Conservation (phyloP, 92 coral and sea anemone species). For the Metridium senile region DNA sequence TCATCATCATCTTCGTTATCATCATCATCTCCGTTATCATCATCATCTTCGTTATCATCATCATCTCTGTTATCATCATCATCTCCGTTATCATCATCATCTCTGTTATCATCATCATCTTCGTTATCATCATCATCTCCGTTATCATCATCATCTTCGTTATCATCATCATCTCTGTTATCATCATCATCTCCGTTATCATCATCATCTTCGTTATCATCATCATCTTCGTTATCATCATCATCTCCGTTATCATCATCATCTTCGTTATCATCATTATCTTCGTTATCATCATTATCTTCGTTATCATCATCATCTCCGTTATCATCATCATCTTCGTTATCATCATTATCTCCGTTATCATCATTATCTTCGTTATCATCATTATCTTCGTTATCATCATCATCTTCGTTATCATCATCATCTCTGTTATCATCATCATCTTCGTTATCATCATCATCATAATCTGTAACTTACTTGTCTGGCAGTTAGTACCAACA, state of each 20-base stretch:
- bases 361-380: neutral
- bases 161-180: neutral
- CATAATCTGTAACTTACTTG: neutral
- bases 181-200: neutral
- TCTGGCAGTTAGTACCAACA: neutral
- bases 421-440: neutral
- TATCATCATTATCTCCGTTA: neutral
- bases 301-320: neutral
- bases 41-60: too few relatives aligned
- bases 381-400: too few relatives aligned
- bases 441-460: neutral
- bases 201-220: neutral
- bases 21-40: too few relatives aligned
- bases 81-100: too few relatives aligned
- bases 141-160: neutral
- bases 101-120: too few relatives aligned
- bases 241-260: neutral
- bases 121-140: neutral
- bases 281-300: neutral
- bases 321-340: neutral
- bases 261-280: neutral
- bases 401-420: too few relatives aligned
- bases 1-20: too few relatives aligned
- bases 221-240: neutral
- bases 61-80: too few relatives aligned